Base-by-base conservation (phyloP, 1,140 invertebrate genomes). In the Caenorhabditis brenneri region DNA sequence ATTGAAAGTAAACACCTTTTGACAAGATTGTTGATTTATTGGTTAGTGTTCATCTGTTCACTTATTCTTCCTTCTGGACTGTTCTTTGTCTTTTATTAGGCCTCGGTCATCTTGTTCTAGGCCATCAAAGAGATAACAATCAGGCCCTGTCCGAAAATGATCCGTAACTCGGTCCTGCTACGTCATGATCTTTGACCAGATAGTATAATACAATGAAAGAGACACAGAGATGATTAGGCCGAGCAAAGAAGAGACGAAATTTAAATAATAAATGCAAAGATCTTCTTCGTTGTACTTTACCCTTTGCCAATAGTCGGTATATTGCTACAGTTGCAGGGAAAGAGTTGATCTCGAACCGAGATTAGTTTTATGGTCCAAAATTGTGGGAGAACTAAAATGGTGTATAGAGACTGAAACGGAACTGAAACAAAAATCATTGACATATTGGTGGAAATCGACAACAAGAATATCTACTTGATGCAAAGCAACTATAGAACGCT, bases 131-230 rank as follows among this genome's bases (percentile, higher is more conserved):
- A 74, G 65, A 74, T 74, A 74, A 74, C 19, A 74, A 74, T 74
- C 65, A 39, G 65, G 36, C 65, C n/a, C 15, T 12, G 65, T 74
- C 36, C 36, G 65, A 39, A 39, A 74, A 42, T 74, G 65, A 74
- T 74, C 65, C 33, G 65, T 42, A 65, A 74, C 33, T 74, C 36
- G 65, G 36, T 74, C 65, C 65, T 74, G n/a, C 65, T 42, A 74
- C 65, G 65, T 74, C 65, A 74, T 39, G 36, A 74, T 74, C 36
- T 74, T 42, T 74, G 65, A 42, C 36, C 65, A 46, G 19, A 15
- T 46, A 46, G 6, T 42, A 12, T 74, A 39, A 42, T 46, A 74
- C 9, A 24, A 7, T 24, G 29, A 5, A 42, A 39, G 65, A 74
- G 65, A 74, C 65, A 36, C 65, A 42, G 36, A 74, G 6, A 27